Evolutionary conservation across 2,113 vertebrate species (phyloP).

Genomic region (Gnathonemus longibarbis): DNA sequence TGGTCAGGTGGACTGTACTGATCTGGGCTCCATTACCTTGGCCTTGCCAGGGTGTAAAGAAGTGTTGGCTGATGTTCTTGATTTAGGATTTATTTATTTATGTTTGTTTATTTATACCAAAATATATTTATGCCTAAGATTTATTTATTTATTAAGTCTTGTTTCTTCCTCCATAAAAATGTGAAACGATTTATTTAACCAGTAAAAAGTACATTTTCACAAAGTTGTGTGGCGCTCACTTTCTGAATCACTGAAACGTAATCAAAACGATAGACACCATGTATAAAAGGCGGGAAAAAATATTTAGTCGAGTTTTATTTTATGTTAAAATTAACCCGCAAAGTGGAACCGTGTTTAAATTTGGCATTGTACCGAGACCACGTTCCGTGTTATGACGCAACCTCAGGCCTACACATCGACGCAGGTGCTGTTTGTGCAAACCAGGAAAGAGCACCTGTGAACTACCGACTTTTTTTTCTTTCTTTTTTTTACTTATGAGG

Average conservation of each 20-base stretch:
- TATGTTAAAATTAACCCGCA: not conserved
- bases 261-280: not conserved
- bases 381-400: not conserved
- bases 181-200: not conserved
- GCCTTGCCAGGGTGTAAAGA: not conserved
- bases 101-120: not conserved
- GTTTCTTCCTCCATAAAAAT: not conserved
- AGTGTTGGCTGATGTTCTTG: not conserved
- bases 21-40: not conserved
- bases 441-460: not conserved
- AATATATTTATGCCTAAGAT: not conserved
- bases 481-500: constrained; percentile 56
- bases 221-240: not conserved
- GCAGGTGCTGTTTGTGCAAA: not conserved
- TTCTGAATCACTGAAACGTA: not conserved
- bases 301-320: not conserved
- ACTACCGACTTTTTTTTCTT: constrained; percentile 15
- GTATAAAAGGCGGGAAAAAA: not conserved
- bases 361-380: not conserved
- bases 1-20: not conserved
- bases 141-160: not conserved
- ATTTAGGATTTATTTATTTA: not conserved
- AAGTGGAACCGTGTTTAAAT: not conserved
- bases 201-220: not conserved
- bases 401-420: not conserved